These are phyloP conservation scores for Tinea semifulvella DNA, from an alignment of 2,888 invertebrate genomes.

Conservation along the genomic window DNA sequence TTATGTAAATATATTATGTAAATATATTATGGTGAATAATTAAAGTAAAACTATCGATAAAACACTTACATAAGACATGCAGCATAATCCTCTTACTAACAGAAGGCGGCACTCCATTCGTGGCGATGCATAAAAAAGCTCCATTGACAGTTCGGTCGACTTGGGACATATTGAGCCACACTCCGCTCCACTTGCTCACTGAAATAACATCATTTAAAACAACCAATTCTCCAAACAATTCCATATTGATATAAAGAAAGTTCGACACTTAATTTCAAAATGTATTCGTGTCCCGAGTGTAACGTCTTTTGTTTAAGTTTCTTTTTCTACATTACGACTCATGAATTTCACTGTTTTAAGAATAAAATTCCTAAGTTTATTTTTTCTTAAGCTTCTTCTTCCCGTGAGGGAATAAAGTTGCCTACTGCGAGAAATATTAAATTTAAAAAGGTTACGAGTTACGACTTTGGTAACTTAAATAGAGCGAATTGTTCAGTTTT, in stretches of 20 bases:
- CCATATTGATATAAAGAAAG: too few species aligned
- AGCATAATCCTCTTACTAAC: slow-evolving; percentile 48
- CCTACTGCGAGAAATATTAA: neutral
- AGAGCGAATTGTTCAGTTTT: neutral
- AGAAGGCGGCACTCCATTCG: slow-evolving; percentile 65
- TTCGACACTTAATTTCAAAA: slow-evolving; percentile 8
- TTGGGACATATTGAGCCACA: slow-evolving; percentile 59
- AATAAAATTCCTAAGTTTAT: slow-evolving; percentile 4
- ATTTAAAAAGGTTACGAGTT: neutral
- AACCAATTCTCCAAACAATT: neutral
- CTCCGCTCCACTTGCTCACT: slow-evolving; percentile 62
- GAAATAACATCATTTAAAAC: slow-evolving; percentile 16
- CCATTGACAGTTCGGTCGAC: slow-evolving; percentile 69
- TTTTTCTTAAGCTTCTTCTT: too few species aligned
- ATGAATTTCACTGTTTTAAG: slow-evolving; percentile 7
- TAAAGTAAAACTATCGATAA: too few species aligned
- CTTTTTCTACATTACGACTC: slow-evolving; percentile 3
- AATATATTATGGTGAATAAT: too few species aligned
- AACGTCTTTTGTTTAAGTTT: neutral
- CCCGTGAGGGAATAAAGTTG: neutral
- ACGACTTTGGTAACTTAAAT: neutral
- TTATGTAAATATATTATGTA: too few species aligned
- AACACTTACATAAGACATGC: slow-evolving; percentile 68
- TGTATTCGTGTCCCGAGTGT: slow-evolving; percentile 4
- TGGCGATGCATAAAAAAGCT: slow-evolving; percentile 69